Conservation (phyloP, 2,888 invertebrate species). For the Dolichopus griseipennis region DNA sequence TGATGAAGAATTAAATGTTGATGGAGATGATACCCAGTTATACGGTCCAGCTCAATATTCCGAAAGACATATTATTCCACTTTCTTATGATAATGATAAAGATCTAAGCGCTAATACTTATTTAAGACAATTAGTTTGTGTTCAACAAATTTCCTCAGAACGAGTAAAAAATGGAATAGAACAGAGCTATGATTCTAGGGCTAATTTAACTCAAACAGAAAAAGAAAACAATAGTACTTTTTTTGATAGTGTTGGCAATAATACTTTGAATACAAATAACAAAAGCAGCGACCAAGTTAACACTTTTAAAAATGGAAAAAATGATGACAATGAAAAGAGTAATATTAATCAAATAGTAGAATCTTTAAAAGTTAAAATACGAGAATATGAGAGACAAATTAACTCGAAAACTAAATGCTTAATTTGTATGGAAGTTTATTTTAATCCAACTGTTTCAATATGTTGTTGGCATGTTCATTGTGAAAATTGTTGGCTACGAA, state of each 20-base stretch:
- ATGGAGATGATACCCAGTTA: constrained; percentile 73
- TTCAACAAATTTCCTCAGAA: constrained; percentile 23
- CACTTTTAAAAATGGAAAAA: constrained; percentile 18
- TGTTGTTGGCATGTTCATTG: constrained; percentile 97
- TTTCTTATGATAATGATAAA: constrained; percentile 43
- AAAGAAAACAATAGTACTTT: constrained; percentile 14
- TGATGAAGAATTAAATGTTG: constrained; percentile 69
- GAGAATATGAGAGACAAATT: constrained; percentile 60
- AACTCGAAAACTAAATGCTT: constrained; percentile 67
- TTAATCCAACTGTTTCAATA: constrained; percentile 81
- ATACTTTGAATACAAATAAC: constrained; percentile 17
- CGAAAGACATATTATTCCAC: constrained; percentile 55
- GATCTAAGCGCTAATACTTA: constrained; percentile 35
- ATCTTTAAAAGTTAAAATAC: constrained; percentile 66
- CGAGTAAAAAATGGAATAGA: constrained; percentile 5
- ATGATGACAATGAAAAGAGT: constrained; percentile 1
- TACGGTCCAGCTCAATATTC: constrained; percentile 84
- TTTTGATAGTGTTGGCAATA: constrained; percentile 11
- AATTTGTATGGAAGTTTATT: constrained; percentile 79
- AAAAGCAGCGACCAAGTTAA: constrained; percentile 13
- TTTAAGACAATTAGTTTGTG: constrained; percentile 35
- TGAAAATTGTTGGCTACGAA: constrained; percentile 68
- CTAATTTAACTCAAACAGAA: constrained; percentile 23
- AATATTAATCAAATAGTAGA: constrained; percentile 47
- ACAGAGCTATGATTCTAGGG: constrained; percentile 26